These are phyloP conservation scores for Sciurus vulgaris DNA, from an alignment of 2,797 vertebrate species.

Conservation along the genomic window DNA sequence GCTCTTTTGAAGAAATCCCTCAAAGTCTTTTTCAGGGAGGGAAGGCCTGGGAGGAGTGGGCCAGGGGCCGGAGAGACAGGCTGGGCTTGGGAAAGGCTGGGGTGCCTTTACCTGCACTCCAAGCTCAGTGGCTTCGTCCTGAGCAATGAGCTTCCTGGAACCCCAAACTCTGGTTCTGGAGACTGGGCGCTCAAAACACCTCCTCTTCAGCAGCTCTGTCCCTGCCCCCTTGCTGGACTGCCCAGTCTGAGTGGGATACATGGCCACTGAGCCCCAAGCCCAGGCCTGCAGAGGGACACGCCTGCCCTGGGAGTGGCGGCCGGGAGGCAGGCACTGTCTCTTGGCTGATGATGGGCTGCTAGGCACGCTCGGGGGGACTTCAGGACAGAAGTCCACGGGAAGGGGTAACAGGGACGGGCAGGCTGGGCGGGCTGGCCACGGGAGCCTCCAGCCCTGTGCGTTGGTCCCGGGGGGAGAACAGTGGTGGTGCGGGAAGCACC, in stretches of 20 bases:
- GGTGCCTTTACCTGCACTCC: background rate
- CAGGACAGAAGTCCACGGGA: background rate
- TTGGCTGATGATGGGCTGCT: accelerated
- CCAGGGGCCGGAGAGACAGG: background rate
- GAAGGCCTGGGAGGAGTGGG: background rate
- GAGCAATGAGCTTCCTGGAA: background rate
- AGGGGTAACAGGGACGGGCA: background rate
- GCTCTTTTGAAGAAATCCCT: constrained; percentile 75
- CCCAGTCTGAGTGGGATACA: background rate
- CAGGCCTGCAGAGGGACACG: background rate
- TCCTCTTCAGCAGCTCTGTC: background rate
- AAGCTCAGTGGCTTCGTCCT: background rate
- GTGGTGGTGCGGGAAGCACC: background rate
- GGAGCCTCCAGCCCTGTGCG: too few relatives aligned
- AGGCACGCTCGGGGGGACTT: too few relatives aligned
- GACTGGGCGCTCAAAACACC: background rate
- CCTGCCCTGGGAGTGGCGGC: background rate
- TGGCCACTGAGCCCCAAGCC: too few relatives aligned
- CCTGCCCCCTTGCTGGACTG: background rate
- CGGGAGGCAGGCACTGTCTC: background rate
- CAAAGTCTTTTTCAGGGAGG: constrained; percentile 27
- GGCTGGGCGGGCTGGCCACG: accelerated
- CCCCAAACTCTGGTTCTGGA: background rate
- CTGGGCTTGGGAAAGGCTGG: background rate
- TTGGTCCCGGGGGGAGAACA: too few relatives aligned